Percentiles rank a stretch among this genome's conserved stretches.
These are phyloP conservation scores for Oconnorella tubifera DNA, from an alignment of 2,888 invertebrate species.

Conservation along the genomic window DNA sequence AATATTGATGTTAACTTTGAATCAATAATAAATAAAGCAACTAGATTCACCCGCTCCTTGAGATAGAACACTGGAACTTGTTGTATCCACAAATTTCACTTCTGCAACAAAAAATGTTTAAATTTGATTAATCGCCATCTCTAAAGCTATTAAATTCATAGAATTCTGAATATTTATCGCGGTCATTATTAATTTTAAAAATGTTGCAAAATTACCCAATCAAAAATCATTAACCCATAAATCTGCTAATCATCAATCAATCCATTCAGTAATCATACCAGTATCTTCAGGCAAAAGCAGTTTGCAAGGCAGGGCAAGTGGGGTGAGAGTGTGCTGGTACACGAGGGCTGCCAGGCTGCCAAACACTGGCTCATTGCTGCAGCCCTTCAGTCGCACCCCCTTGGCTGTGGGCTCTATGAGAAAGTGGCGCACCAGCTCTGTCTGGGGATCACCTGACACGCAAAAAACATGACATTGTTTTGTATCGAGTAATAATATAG, in stretches of 20 bases:
- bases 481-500: too few relatives aligned
- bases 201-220: too few relatives aligned
- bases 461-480: background rate
- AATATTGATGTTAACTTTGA: background rate
- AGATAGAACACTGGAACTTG: background rate
- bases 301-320: slow-evolving; percentile 87
- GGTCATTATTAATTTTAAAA: too few relatives aligned
- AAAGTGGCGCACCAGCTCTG: slow-evolving; percentile 92
- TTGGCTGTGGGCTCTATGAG: slow-evolving; percentile 93
- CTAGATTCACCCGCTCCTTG: background rate
- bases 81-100: slow-evolving; percentile 4
- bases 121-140: too few relatives aligned
- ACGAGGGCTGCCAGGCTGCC: slow-evolving; percentile 93
- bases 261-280: too few relatives aligned
- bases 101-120: slow-evolving; percentile 1
- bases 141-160: too few relatives aligned
- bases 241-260: too few relatives aligned
- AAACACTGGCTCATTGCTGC: slow-evolving; percentile 94
- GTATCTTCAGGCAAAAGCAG: slow-evolving; percentile 73
- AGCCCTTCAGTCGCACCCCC: slow-evolving; percentile 91
- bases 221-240: too few relatives aligned
- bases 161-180: too few relatives aligned
- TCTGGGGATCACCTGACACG: slow-evolving; percentile 46
- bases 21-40: background rate
- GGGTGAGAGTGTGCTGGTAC: slow-evolving; percentile 95